Conservation (phyloP, 2,888 invertebrate species). For the Prosopocoilus inquinatus region DNA sequence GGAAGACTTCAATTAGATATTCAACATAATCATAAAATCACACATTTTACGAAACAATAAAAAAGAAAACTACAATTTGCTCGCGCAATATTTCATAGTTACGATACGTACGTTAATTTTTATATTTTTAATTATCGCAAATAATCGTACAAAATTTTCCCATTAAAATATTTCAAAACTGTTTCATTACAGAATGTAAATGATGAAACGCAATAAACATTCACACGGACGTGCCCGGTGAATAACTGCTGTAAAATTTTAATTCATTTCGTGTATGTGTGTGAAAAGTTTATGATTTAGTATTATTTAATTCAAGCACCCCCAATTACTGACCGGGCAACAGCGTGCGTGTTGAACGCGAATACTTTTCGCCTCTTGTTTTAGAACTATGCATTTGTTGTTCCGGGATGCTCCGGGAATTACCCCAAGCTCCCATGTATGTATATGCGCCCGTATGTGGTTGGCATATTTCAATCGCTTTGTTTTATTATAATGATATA, state of each 20-base stretch:
- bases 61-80: background rate
- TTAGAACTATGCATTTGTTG: constrained; percentile 23
- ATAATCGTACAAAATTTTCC: constrained; percentile 9
- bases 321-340: constrained; percentile 9
- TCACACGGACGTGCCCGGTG: constrained; percentile 16
- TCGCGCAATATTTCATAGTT: constrained; percentile 1
- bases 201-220: constrained; percentile 9
- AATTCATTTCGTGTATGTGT: constrained; percentile 47
- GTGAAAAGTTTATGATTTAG: constrained; percentile 41
- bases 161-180: constrained; percentile 8
- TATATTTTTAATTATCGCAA: background rate
- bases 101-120: constrained; percentile 1
- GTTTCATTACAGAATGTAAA: constrained; percentile 6
- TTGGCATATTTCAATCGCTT: constrained; percentile 30
- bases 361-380: constrained; percentile 17
- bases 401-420: constrained; percentile 11
- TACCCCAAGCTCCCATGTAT: constrained; percentile 8
- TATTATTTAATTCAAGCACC: constrained; percentile 36
- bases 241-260: constrained; percentile 44
- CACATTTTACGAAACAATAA: too few relatives aligned
- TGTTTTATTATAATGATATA: constrained; percentile 34
- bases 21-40: too few relatives aligned
- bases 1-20: too few relatives aligned
- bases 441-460: constrained; percentile 25
- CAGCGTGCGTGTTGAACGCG: constrained; percentile 22